A percentile compares a stretch with the other conserved stretches of the same genome.
phyloP scores from a whole-genome alignment of 2,888 invertebrate genomes.

The Cheilosia soror region DNA sequence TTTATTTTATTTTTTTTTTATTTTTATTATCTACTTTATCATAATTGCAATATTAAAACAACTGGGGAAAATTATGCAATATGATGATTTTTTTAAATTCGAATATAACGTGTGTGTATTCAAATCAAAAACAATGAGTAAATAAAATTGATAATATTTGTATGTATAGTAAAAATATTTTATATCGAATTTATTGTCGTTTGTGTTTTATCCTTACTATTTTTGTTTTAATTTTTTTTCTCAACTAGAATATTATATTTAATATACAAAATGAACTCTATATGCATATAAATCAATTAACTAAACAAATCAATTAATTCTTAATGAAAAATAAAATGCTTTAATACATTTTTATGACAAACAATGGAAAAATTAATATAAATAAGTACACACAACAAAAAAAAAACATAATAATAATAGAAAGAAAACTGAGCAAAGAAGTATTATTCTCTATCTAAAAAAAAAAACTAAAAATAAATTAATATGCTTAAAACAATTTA shows the following conservation, averaged over 20 bases:
- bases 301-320: constrained; percentile 72
- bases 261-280: constrained; percentile 49
- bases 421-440: constrained; percentile 54
- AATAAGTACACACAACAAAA: constrained; percentile 24
- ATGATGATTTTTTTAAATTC: constrained; percentile 42
- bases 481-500: constrained; percentile 50
- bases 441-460: constrained; percentile 69
- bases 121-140: constrained; percentile 47
- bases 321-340: constrained; percentile 72
- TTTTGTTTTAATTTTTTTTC: constrained; percentile 25
- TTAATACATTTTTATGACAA: constrained; percentile 72
- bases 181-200: constrained; percentile 32
- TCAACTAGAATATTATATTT: constrained; percentile 63
- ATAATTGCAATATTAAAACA: constrained; percentile 63
- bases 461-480: not conserved
- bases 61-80: constrained; percentile 70
- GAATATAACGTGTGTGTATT: constrained; percentile 13
- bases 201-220: constrained; percentile 41
- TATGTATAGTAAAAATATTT: constrained; percentile 56
- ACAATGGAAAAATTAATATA: constrained; percentile 27
- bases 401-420: constrained; percentile 27
- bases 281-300: constrained; percentile 69
- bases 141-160: constrained; percentile 5
- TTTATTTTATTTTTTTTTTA: constrained; percentile 17
- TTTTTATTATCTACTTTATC: constrained; percentile 19